These are phyloP conservation scores for Melikaiella ostensackeni DNA, from an alignment of 2,888 invertebrate genomes.

Conservation along the genomic window DNA sequence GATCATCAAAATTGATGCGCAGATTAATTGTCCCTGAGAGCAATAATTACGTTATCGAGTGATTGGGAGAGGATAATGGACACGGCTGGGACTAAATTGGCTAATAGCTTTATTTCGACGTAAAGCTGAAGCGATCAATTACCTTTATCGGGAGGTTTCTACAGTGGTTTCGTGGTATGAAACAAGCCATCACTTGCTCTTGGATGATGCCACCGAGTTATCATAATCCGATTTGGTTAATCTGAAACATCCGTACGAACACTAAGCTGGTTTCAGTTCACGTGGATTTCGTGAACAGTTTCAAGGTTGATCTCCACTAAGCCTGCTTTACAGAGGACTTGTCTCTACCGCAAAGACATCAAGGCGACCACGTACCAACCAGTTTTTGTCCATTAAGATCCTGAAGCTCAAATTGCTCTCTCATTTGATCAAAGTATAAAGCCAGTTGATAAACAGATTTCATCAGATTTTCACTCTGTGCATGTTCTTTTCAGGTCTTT, in stretches of 20 bases:
- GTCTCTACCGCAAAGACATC: slow-evolving; percentile 21
- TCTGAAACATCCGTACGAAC: slow-evolving; percentile 59
- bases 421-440: neutral
- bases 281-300: slow-evolving; percentile 19
- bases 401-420: neutral
- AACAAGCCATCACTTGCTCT: slow-evolving; percentile 47
- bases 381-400: neutral
- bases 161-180: slow-evolving; percentile 42
- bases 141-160: slow-evolving; percentile 51
- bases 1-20: neutral
- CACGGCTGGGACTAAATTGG: slow-evolving; percentile 6
- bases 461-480: too few species aligned
- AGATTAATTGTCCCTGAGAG: neutral
- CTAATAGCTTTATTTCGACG: slow-evolving; percentile 49
- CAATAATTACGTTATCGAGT: neutral
- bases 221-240: slow-evolving; percentile 70
- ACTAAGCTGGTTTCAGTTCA: slow-evolving; percentile 32
- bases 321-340: slow-evolving; percentile 24
- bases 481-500: too few species aligned
- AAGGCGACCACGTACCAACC: slow-evolving; percentile 3
- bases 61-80: slow-evolving; percentile 3
- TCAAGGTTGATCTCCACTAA: slow-evolving; percentile 30
- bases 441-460: too few species aligned
- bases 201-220: slow-evolving; percentile 59
- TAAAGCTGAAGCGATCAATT: slow-evolving; percentile 56